Evolutionary conservation across 2,888 invertebrate species (phyloP).

Genomic region (Cactoblastis cactorum): DNA sequence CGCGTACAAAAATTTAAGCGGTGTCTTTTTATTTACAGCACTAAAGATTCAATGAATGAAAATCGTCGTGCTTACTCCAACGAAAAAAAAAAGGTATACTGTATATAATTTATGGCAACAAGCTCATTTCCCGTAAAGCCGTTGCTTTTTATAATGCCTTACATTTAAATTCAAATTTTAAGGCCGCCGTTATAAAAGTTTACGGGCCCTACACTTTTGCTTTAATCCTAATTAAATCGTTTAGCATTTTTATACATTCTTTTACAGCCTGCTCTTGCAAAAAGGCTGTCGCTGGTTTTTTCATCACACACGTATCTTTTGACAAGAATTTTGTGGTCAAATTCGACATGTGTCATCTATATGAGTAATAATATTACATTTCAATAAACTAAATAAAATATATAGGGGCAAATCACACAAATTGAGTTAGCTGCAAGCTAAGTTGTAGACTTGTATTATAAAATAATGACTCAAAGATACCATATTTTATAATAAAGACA

Average conservation of each 20-base stretch:
- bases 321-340: background rate
- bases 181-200: conserved; percentile 8
- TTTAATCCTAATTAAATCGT: conserved; percentile 13
- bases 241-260: conserved; percentile 11
- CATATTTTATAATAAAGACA: too few species aligned
- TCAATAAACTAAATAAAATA: too few species aligned
- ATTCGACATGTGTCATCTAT: background rate
- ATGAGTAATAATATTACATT: background rate
- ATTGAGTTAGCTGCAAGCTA: too few species aligned
- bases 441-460: too few species aligned
- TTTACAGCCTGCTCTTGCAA: background rate
- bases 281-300: background rate
- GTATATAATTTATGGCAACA: background rate
- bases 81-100: too few species aligned
- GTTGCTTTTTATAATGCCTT: conserved; percentile 9
- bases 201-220: conserved; percentile 9
- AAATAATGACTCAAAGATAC: too few species aligned
- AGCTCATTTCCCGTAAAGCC: background rate
- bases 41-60: background rate
- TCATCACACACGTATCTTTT: background rate
- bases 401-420: too few species aligned
- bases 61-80: too few species aligned
- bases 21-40: too few species aligned
- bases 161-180: conserved; percentile 10
- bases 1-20: too few species aligned